Conservation (phyloP, 2,888 invertebrate genomes). For the Pinctada fucata region DNA sequence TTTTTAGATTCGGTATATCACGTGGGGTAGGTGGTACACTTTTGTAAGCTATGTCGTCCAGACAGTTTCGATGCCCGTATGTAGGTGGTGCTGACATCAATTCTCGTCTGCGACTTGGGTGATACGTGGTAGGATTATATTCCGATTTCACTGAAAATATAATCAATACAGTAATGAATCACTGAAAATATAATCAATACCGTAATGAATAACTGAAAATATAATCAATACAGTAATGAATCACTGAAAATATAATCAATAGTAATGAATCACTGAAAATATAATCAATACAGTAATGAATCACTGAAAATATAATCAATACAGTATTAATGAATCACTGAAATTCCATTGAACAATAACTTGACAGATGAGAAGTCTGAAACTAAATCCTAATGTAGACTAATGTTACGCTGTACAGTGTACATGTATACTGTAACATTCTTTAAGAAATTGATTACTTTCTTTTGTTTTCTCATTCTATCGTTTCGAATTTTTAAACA, state of each 20-base stretch:
- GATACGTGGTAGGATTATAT: slow-evolving; percentile 55
- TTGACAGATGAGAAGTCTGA: too few relatives aligned
- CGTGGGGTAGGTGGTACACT: slow-evolving; percentile 37
- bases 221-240: background rate
- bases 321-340: background rate
- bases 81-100: slow-evolving; percentile 39
- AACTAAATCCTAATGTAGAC: too few relatives aligned
- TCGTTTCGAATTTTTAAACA: too few relatives aligned
- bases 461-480: too few relatives aligned
- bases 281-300: background rate
- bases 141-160: slow-evolving; percentile 56
- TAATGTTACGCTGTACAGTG: too few relatives aligned
- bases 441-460: too few relatives aligned
- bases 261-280: slow-evolving; percentile 50
- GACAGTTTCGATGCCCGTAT: slow-evolving; percentile 34
- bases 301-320: slow-evolving; percentile 46
- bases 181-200: background rate
- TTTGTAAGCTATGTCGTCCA: slow-evolving; percentile 33
- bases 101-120: slow-evolving; percentile 43
- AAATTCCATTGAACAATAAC: background rate
- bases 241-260: background rate
- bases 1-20: slow-evolving; percentile 20
- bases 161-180: background rate
- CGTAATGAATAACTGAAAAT: slow-evolving; percentile 42
- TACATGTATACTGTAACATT: too few relatives aligned